Evolutionary conservation across 1,140 invertebrate species (phyloP).

Genomic region (Trypoxylus dichotomus): DNA sequence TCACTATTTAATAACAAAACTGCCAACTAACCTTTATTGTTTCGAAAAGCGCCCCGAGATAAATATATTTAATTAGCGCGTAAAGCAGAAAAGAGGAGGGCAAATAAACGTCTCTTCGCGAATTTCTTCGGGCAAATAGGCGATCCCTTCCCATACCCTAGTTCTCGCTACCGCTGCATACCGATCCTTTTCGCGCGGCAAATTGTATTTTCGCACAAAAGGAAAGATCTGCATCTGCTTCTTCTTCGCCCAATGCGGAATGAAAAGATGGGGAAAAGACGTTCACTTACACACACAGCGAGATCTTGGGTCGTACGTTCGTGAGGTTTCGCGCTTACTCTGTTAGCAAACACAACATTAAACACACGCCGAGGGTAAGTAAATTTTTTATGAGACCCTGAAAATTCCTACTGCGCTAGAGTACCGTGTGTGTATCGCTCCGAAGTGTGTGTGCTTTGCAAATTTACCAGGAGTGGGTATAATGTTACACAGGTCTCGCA

Average conservation of each 20-base stretch:
- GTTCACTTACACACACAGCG: background rate
- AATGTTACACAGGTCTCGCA: background rate
- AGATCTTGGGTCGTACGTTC: background rate
- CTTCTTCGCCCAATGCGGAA: background rate
- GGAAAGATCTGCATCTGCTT: background rate
- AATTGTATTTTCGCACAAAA: constrained; percentile 3
- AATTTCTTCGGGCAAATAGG: background rate
- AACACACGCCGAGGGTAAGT: constrained; percentile 15
- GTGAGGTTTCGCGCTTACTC: background rate
- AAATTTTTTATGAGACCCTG: constrained; percentile 17
- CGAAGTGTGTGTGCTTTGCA: constrained; percentile 5
- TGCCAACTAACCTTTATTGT: background rate
- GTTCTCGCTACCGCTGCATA: too few relatives aligned
- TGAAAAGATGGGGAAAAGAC: background rate
- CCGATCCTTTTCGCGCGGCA: background rate
- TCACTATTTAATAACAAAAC: background rate
- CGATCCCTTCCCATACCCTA: background rate
- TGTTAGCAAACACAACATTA: constrained; percentile 22
- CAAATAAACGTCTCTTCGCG: constrained; percentile 8
- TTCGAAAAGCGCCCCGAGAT: background rate
- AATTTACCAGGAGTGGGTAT: constrained; percentile 10
- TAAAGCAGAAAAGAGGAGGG: background rate
- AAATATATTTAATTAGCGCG: constrained; percentile 12
- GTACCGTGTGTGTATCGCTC: background rate
- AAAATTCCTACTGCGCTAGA: background rate